Conservation (phyloP, 2,888 invertebrate genomes). For the Drosophila bunnanda region DNA sequence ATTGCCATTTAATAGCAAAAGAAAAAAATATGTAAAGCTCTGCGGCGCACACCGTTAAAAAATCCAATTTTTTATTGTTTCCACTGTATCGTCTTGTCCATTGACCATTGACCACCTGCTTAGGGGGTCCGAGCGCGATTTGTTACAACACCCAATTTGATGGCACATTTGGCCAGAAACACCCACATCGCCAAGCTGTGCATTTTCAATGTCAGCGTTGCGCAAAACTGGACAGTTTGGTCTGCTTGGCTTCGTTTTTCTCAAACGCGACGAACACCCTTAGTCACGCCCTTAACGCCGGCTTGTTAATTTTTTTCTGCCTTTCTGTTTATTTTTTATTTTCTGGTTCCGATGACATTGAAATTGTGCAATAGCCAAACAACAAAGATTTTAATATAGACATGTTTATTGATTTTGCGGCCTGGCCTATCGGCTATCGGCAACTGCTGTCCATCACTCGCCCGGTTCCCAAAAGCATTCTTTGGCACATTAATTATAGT, state of each 20-base stretch:
- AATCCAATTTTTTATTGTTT: slow-evolving; percentile 10
- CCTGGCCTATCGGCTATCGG: slow-evolving; percentile 15
- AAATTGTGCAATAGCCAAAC: slow-evolving; percentile 64
- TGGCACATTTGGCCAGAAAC: slow-evolving; percentile 71
- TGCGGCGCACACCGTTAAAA: no score
- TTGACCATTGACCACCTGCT: slow-evolving; percentile 33
- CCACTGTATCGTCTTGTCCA: slow-evolving; percentile 29
- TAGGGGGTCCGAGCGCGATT: slow-evolving; percentile 64
- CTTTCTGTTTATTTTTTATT: slow-evolving; percentile 9
- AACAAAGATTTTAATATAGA: slow-evolving; percentile 48
- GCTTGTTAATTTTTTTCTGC: slow-evolving; percentile 56
- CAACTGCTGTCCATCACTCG: slow-evolving; percentile 45
- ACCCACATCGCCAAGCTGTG: slow-evolving; percentile 58
- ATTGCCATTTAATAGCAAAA: slow-evolving; percentile 47
- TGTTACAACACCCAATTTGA: slow-evolving; percentile 67
- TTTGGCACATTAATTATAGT: slow-evolving; percentile 68
- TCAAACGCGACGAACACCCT: slow-evolving; percentile 51
- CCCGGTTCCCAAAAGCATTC: slow-evolving; percentile 54
- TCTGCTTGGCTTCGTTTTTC: slow-evolving; percentile 36
- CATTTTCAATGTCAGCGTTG: slow-evolving; percentile 77
- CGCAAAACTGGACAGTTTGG: slow-evolving; percentile 63
- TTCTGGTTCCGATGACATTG: slow-evolving; percentile 61
- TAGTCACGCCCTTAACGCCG: slow-evolving; percentile 57
- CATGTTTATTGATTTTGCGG: slow-evolving; percentile 55
- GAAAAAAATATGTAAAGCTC: slow-evolving; percentile 32